phyloP scores from a whole-genome alignment of 2,888 invertebrate species.

The Drosophila nigricruria region DNA sequence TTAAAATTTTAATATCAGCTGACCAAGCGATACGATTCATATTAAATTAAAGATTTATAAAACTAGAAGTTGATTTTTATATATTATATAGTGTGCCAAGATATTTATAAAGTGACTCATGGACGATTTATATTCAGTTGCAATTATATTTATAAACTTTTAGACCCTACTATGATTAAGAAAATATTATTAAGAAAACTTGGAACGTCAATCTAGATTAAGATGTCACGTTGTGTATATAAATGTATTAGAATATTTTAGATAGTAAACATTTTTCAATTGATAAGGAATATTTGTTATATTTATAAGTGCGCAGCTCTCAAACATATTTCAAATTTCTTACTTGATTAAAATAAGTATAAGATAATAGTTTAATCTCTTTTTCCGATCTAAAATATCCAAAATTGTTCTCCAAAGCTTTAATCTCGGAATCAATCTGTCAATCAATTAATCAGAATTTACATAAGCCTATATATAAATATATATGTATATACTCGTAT shows the following conservation, averaged over 20 bases:
- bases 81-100: neutral
- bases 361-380: too few relatives aligned
- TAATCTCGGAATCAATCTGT: too few relatives aligned
- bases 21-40: neutral
- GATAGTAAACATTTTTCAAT: neutral
- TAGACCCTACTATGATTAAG: neutral
- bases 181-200: constrained; percentile 2
- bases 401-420: too few relatives aligned
- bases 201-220: neutral
- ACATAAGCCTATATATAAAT: too few relatives aligned
- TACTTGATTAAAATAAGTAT: too few relatives aligned
- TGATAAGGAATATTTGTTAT: neutral
- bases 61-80: neutral
- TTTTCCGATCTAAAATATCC: too few relatives aligned
- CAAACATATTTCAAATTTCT: too few relatives aligned
- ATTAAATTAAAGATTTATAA: neutral
- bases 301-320: too few relatives aligned
- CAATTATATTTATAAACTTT: neutral
- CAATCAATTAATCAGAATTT: too few relatives aligned
- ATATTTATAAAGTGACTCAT: neutral
- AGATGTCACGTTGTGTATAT: neutral
- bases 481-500: too few relatives aligned
- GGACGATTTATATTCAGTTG: neutral
- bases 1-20: neutral
- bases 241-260: neutral